phyloP scores from a whole-genome alignment of 2,888 invertebrate species.

The Callyntrura sp. region DNA sequence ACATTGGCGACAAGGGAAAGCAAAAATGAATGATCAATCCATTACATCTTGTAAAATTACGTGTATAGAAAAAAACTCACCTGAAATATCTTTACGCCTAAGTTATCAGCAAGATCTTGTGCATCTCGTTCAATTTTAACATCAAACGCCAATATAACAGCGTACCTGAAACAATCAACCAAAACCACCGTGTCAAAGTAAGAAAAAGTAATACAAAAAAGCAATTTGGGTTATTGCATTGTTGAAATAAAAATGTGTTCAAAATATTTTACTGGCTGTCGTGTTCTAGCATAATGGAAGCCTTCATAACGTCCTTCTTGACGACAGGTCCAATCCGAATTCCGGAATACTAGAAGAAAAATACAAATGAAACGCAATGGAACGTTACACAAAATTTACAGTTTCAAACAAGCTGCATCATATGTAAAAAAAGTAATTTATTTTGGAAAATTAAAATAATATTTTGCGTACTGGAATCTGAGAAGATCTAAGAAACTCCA shows the following conservation, averaged over 20 bases:
- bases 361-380: too few species aligned
- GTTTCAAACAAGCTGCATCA: conserved; percentile 5
- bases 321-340: conserved; percentile 99
- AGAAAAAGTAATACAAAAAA: neutral
- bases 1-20: too few species aligned
- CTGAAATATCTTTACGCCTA: conserved; percentile 97
- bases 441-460: conserved; percentile 1
- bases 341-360: conserved; percentile 97
- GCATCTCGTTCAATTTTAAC: conserved; percentile 99
- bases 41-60: too few species aligned
- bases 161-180: conserved; percentile 91
- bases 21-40: too few species aligned
- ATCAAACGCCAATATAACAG: conserved; percentile 99
- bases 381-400: too few species aligned
- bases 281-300: conserved; percentile 99
- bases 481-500: conserved; percentile 96
- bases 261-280: conserved; percentile 92
- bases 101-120: conserved; percentile 97
- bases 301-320: conserved; percentile 99
- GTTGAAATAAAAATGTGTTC: neutral
- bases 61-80: conserved; percentile 66
- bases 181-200: too few species aligned
- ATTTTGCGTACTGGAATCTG: conserved; percentile 96
- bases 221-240: too few species aligned
- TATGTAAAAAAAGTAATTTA: conserved; percentile 4